Conservation (phyloP, 2,113 vertebrate genomes). For the Catharus fuscescens region DNA sequence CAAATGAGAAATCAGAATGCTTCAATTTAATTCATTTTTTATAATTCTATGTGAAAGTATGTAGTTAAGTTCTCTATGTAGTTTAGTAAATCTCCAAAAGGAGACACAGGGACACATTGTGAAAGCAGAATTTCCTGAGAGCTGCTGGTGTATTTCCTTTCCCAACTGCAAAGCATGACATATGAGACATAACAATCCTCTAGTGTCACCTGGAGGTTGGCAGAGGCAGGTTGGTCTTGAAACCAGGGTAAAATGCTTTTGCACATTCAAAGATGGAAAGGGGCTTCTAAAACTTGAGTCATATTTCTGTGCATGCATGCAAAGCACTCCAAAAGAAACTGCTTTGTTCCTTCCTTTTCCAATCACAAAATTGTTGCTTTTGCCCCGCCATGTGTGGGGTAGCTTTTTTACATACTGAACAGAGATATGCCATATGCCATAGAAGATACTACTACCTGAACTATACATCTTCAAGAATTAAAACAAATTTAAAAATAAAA, state of each 20-base stretch:
- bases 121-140: not conserved
- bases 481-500: not conserved
- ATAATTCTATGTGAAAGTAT: not conserved
- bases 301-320: fast-evolving
- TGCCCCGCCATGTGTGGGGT: not conserved
- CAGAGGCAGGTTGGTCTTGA: not conserved
- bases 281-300: not conserved
- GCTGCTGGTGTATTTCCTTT: not conserved
- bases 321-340: not conserved
- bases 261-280: not conserved
- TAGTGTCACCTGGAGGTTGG: not conserved
- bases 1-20: not conserved
- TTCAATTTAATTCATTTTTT: not conserved
- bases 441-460: not conserved
- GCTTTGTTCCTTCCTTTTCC: not conserved
- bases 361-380: not conserved
- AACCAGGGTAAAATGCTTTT: not conserved
- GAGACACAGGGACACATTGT: not conserved
- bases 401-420: not conserved
- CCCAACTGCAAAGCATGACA: not conserved
- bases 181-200: not conserved
- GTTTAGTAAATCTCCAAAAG: not conserved
- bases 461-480: not conserved
- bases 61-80: not conserved
- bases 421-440: not conserved